Percentiles rank a stretch among this genome's conserved stretches.
Evolutionary conservation across 2,113 vertebrate species (phyloP).

Genomic region (Leucosticte australis): DNA sequence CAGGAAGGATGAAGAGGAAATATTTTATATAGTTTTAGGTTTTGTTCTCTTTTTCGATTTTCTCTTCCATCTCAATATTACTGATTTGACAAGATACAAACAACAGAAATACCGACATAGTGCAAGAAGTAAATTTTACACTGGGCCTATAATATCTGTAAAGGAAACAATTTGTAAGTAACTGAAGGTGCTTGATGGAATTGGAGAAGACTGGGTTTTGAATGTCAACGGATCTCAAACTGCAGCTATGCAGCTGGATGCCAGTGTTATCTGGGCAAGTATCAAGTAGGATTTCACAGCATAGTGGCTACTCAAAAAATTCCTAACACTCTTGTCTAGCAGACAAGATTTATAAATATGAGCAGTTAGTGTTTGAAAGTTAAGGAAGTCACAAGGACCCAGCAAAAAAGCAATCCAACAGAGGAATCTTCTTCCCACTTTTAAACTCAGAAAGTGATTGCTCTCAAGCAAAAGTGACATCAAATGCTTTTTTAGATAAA

Average conservation of each 20-base stretch:
- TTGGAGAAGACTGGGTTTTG: background rate
- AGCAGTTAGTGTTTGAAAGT: conserved; percentile 28
- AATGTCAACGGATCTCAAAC: background rate
- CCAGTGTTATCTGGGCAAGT: background rate
- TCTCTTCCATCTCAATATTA: background rate
- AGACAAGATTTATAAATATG: conserved; percentile 38
- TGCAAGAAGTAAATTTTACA: background rate
- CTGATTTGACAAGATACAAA: background rate
- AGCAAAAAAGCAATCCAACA: conserved; percentile 40
- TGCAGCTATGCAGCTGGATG: background rate
- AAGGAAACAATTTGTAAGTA: background rate
- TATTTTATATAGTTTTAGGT: background rate
- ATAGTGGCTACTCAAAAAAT: background rate
- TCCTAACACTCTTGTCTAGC: background rate
- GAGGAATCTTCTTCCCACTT: conserved; percentile 41
- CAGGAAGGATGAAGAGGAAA: background rate
- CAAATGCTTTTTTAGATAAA: conserved; percentile 52
- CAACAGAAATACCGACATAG: background rate
- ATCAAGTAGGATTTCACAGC: conserved; percentile 3
- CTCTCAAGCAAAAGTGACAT: conserved; percentile 40
- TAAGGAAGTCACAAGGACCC: conserved; percentile 38
- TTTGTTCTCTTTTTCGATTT: background rate
- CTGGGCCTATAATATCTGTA: background rate
- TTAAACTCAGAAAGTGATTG: conserved; percentile 24
- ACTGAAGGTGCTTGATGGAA: background rate